Evolutionary conservation across 2,797 vertebrate genomes (phyloP), one percentile per base, ranked within the genome.

Genomic region (Chaunax sp.): DNA sequence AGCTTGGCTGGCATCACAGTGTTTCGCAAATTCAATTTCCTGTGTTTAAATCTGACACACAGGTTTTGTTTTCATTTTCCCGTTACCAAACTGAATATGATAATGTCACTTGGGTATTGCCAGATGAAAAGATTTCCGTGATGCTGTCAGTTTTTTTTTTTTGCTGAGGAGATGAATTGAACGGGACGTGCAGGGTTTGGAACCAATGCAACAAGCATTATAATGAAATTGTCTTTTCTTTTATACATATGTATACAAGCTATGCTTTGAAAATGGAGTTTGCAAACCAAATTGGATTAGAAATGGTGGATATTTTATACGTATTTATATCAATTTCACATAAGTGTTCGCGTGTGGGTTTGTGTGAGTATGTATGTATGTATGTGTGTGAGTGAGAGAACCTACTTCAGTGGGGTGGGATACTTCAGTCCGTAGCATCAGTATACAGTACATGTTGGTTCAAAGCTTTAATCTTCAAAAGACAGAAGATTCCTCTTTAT

Each of bases 21-120:
- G 83, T 83, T 87, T 86, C 82, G 75, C 87, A 71, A 88, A 78
- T 92, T 91, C 77, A 89, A 91, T 94, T 91, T 90, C 86, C 90
- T 77, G 87, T 81, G 71, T 90, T 90, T 88, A 84, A 91, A 86
- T 89, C 81, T 89, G 86, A 91, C 87, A 87, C 25, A 40, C 80
- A 65, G 81, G 84, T 91, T 92, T 92, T 92, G 85, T 91, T 92
- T 91, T 90, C 77, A 26, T 69, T 90, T 86, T 83, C 75, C 49
- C 62, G 72, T 83, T 80, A 77, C 81, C 85, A 80, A 88, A 86
- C 88, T 74, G 89, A 89, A 87, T 87, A 83, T 80, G 87, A 89
- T 89, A 86, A 90, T 87, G 84, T 87, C 87, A 83, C 77, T 60
- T 37, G 87, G 82, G 87, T 83, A 87, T 86, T 78, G 81, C 66